Percentiles rank a stretch among this genome's conserved stretches.
phyloP scores from a whole-genome alignment of 2,888 invertebrate genomes.

The Mayetiola destructor region DNA sequence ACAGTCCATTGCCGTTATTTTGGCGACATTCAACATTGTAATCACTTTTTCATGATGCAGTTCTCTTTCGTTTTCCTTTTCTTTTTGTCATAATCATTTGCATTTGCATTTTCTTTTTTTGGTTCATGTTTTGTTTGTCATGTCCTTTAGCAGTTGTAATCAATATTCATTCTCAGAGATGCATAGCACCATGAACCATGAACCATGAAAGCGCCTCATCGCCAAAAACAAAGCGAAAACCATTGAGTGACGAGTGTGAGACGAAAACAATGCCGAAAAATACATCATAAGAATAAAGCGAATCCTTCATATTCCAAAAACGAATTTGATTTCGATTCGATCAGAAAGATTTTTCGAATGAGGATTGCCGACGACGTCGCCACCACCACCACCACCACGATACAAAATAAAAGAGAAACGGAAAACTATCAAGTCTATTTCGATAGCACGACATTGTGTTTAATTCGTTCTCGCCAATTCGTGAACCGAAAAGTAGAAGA shows the following conservation, averaged over 20 bases:
- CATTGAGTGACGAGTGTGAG: neutral
- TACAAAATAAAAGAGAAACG: too few relatives aligned
- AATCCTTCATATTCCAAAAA: neutral
- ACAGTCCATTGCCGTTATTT: too few relatives aligned
- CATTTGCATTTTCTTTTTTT: too few relatives aligned
- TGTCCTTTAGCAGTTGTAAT: slow-evolving; percentile 6
- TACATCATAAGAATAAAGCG: slow-evolving; percentile 10
- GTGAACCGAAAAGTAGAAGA: neutral
- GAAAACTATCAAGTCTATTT: too few relatives aligned
- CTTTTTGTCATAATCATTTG: slow-evolving; percentile 5
- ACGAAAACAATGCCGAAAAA: neutral
- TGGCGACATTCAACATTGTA: too few relatives aligned
- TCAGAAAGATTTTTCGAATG: slow-evolving; percentile 7
- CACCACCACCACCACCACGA: neutral
- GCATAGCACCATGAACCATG: too few relatives aligned
- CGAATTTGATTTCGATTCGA: neutral
- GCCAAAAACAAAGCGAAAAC: neutral
- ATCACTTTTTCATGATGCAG: slow-evolving; percentile 5
- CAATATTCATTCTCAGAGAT: neutral
- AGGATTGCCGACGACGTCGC: slow-evolving; percentile 1
- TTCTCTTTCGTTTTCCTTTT: too few relatives aligned
- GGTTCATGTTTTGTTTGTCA: too few relatives aligned
- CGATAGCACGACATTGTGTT: slow-evolving; percentile 6
- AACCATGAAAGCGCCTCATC: neutral
- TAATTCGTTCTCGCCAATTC: neutral